phyloP scores from a whole-genome alignment of 1,140 invertebrate genomes.

The Hylaeus anthracinus region DNA sequence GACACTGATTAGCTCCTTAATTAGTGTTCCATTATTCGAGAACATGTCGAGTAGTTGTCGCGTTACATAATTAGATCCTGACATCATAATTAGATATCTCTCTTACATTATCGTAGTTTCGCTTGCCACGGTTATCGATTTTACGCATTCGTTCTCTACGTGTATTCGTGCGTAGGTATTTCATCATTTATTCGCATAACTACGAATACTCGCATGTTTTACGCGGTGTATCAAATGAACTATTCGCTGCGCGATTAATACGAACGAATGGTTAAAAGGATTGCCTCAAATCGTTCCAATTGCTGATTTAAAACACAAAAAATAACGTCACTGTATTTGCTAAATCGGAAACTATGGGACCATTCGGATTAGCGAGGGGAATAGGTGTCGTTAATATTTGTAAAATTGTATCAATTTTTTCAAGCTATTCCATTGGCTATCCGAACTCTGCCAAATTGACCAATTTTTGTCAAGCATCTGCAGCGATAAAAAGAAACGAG shows the following conservation, averaged over 20 bases:
- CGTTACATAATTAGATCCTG: slow-evolving; percentile 25
- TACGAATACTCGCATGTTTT: neutral
- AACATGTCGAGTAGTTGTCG: slow-evolving; percentile 34
- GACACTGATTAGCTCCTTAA: slow-evolving; percentile 29
- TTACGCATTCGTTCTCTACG: neutral
- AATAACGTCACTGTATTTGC: neutral
- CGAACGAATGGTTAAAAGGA: too few relatives aligned
- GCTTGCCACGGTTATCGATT: neutral
- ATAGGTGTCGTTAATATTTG: neutral
- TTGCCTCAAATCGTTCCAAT: too few relatives aligned
- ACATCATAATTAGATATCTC: slow-evolving; percentile 43
- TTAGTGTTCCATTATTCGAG: slow-evolving; percentile 48
- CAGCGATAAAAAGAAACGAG: too few relatives aligned
- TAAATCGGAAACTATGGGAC: neutral
- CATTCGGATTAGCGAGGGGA: too few relatives aligned
- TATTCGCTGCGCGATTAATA: neutral
- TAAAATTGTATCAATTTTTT: neutral
- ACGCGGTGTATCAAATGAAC: neutral
- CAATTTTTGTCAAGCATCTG: too few relatives aligned
- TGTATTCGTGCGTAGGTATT: too few relatives aligned
- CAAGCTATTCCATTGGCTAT: neutral
- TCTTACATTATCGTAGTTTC: neutral
- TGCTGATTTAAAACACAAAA: neutral
- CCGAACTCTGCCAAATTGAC: too few relatives aligned
- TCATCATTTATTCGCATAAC: too few relatives aligned